Evolutionary conservation across 2,797 vertebrate genomes (phyloP), one percentile per base, ranked within the genome.

Genomic region (Pipistrellus nathusii): DNA sequence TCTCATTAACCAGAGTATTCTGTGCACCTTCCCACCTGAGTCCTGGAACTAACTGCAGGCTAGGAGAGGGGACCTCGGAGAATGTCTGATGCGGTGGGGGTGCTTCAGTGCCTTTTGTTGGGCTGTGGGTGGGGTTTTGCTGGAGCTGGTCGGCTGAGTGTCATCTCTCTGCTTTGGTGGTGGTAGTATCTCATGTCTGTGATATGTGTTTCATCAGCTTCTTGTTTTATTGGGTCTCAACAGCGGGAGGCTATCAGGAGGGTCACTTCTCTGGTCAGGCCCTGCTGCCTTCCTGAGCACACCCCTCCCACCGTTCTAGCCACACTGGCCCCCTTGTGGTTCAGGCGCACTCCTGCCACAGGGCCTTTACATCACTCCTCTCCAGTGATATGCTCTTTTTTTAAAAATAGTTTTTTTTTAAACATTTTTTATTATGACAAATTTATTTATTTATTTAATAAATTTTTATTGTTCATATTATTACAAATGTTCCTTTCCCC

Each of bases 371-470:
- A 30, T 25, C n/a, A 18, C 1, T 87, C 12, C 12, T 41, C 30
- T 90, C 48, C 66, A 32, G 38, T 30, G 5, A 13, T 46, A 10
- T 17, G 13, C 25, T 77, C 38, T 59, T 51, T 51, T 32, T 0
- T 8, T 30, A 27, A 11, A 20, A 20, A 77, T 23, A 14, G 14
- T 38, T 57, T 57, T n/a, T 85, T 77, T 72, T 85, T 38, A 44
- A 88, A 77, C 18, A 46, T 91, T 94, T 94, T 90, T 90, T 76
- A n/a, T 85, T 85, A 44, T 44, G 44, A 44, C 44, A 44, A 44
- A 44, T 44, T 44, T 44, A 44, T 38, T 38, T 38, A 38, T 38
- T 38, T 38, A 38, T 38, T 38, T 38, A 38, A 38, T 38, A 38
- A 38, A 5, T 38, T 38, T 38, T 38, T 38, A 38, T 38, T 38